Percentiles rank a stretch among this genome's conserved stretches.
These are phyloP conservation scores for Drosophila quinaria DNA, from an alignment of 2,888 invertebrate species.

Conservation along the genomic window DNA sequence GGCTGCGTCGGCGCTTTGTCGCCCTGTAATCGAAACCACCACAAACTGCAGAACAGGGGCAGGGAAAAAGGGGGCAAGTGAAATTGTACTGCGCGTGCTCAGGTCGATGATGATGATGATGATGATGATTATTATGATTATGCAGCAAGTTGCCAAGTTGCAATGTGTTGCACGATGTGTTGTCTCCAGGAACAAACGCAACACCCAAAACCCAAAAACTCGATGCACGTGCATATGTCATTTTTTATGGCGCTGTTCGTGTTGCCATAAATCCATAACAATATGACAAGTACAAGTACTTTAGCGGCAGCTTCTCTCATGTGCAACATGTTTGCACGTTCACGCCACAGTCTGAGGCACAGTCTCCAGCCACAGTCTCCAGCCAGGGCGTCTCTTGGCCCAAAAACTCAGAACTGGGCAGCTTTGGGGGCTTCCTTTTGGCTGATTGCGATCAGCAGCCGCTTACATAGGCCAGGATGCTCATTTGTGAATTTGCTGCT, in stretches of 20 bases:
- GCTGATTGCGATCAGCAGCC: slow-evolving; percentile 73
- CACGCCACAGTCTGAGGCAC: slow-evolving; percentile 67
- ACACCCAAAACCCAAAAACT: slow-evolving; percentile 27
- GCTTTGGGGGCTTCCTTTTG: slow-evolving; percentile 45
- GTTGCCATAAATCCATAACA: slow-evolving; percentile 85
- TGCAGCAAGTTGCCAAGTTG: slow-evolving; percentile 43
- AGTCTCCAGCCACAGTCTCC: background rate
- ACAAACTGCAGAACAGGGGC: background rate
- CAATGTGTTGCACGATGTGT: slow-evolving; percentile 31
- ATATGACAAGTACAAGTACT: slow-evolving; percentile 85
- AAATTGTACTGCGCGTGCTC: slow-evolving; percentile 72
- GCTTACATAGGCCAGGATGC: slow-evolving; percentile 61
- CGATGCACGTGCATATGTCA: slow-evolving; percentile 79
- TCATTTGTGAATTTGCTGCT: slow-evolving; percentile 67
- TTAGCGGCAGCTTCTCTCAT: slow-evolving; percentile 83
- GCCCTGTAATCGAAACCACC: slow-evolving; percentile 33
- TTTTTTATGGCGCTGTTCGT: slow-evolving; percentile 82
- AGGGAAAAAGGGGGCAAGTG: background rate
- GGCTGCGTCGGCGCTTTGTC: slow-evolving; percentile 21
- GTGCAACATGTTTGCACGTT: slow-evolving; percentile 83
- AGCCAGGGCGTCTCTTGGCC: slow-evolving; percentile 19
- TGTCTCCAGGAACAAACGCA: slow-evolving; percentile 19
- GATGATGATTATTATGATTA: background rate
- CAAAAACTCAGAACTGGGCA: slow-evolving; percentile 13
- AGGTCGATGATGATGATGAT: slow-evolving; percentile 24